Conservation (phyloP, 2,888 invertebrate genomes). For the Cheilosia scutellata region DNA sequence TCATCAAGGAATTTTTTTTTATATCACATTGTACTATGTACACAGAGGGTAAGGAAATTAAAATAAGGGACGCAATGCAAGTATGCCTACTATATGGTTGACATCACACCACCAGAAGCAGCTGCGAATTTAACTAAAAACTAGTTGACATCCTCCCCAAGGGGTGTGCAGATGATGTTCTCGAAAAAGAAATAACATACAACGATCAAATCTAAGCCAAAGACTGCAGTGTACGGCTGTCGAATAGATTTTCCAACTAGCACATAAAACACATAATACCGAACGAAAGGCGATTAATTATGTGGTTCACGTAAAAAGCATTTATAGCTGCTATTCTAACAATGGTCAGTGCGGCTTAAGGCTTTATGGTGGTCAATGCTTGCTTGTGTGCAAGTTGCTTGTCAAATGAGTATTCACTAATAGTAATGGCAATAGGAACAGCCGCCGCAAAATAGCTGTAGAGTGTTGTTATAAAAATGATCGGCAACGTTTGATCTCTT, state of each 20-base stretch:
- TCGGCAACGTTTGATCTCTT: constrained; percentile 58
- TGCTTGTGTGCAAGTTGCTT: constrained; percentile 59
- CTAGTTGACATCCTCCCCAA: constrained; percentile 49
- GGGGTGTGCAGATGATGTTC: constrained; percentile 25
- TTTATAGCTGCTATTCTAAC: constrained; percentile 67
- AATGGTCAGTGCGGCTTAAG: constrained; percentile 55
- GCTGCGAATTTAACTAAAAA: constrained; percentile 45
- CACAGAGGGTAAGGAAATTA: constrained; percentile 29
- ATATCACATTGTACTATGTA: constrained; percentile 2
- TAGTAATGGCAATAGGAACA: constrained; percentile 12
- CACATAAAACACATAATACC: constrained; percentile 18
- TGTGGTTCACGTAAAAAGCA: constrained; percentile 67
- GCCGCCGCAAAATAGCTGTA: constrained; percentile 13
- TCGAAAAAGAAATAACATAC: background rate
- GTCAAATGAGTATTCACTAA: constrained; percentile 46
- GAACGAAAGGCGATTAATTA: constrained; percentile 60
- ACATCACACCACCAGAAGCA: constrained; percentile 62
- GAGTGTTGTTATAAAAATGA: constrained; percentile 53
- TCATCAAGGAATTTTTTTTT: constrained; percentile 23
- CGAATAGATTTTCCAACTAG: background rate
- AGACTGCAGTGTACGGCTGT: background rate
- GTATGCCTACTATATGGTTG: constrained; percentile 24
- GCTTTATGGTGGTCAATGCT: constrained; percentile 61
- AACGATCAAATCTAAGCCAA: constrained; percentile 34
- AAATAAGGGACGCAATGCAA: constrained; percentile 43